Evolutionary conservation across 2,888 invertebrate genomes (phyloP).

Genomic region (Ischnura elegans): DNA sequence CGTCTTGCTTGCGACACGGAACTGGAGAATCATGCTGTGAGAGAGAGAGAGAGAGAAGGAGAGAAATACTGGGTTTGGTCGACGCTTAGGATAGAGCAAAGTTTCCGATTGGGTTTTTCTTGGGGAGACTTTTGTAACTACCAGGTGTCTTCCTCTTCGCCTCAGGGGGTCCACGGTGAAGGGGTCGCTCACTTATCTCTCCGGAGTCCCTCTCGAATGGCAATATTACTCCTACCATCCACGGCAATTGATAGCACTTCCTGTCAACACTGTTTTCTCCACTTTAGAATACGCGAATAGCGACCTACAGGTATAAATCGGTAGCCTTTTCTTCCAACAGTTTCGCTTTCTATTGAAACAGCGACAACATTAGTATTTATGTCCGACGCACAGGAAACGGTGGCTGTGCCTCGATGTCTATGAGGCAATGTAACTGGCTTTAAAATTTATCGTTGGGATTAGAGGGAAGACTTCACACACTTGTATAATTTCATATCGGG

Average conservation of each 20-base stretch:
- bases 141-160: conserved; percentile 53
- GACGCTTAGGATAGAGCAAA: conserved; percentile 4
- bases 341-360: not conserved
- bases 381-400: not conserved
- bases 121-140: conserved; percentile 54
- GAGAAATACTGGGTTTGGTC: conserved; percentile 32
- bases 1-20: conserved; percentile 50
- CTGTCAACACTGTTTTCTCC: conserved; percentile 55
- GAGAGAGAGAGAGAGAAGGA: too few species aligned
- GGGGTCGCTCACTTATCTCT: not conserved
- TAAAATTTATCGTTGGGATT: not conserved
- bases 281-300: not conserved
- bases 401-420: not conserved
- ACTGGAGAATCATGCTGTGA: conserved; percentile 46
- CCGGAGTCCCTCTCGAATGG: not conserved
- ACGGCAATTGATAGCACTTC: conserved; percentile 9
- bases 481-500: too few species aligned
- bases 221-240: conserved; percentile 24
- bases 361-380: not conserved
- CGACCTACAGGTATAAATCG: not conserved
- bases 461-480: too few species aligned
- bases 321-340: not conserved
- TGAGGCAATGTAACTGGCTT: not conserved
- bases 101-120: conserved; percentile 55
- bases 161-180: not conserved